Percentiles rank a stretch among this genome's conserved stretches.
Conservation (phyloP, 2,113 vertebrate genomes). For the Castor canadensis region DNA sequence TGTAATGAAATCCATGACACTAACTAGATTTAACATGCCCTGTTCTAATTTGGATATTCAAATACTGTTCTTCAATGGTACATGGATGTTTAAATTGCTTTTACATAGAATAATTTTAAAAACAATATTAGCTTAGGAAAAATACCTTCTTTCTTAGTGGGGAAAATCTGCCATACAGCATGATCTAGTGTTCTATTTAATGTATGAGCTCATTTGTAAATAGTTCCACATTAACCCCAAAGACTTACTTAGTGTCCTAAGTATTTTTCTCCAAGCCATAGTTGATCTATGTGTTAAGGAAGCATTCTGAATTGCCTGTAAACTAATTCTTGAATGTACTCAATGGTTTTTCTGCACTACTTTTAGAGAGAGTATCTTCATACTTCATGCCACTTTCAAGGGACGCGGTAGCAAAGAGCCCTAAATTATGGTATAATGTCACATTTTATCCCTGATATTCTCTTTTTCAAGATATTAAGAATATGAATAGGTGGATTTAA, state of each 20-base stretch:
- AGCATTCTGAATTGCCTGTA: background rate
- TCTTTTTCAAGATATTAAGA: background rate
- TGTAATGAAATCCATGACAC: background rate
- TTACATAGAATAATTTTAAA: background rate
- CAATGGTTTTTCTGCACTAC: background rate
- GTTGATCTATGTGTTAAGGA: background rate
- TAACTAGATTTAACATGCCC: background rate
- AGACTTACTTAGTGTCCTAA: background rate
- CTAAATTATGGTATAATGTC: background rate
- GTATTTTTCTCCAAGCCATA: background rate
- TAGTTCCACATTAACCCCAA: background rate
- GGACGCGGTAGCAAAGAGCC: background rate
- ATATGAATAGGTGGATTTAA: background rate
- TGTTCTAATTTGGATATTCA: background rate
- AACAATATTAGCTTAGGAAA: background rate
- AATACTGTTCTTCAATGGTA: background rate
- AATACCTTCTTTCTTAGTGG: background rate
- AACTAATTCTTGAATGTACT: background rate
- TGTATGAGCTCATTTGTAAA: background rate
- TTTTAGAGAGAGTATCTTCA: background rate
- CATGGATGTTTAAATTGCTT: background rate
- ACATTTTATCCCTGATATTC: background rate
- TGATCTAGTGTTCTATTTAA: background rate
- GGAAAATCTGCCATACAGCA: background rate
- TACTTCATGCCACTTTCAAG: background rate